phyloP scores from a whole-genome alignment of 2,888 invertebrate genomes.

The Drosophila planitibia region DNA sequence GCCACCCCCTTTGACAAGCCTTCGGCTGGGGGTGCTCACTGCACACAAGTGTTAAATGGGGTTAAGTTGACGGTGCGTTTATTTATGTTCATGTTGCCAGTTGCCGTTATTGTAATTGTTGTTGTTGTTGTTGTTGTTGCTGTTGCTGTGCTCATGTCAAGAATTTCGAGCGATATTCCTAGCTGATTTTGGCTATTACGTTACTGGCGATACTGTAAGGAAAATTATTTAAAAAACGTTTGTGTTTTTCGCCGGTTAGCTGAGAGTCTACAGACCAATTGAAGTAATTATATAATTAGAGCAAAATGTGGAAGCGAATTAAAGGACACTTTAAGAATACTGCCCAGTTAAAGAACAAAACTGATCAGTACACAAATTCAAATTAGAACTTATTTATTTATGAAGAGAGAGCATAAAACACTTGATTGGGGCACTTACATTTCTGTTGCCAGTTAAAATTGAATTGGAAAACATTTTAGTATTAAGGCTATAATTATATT shows the following conservation, averaged over 20 bases:
- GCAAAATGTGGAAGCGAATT: not conserved
- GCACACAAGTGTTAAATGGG: slow-evolving; percentile 72
- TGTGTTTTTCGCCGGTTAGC: not conserved
- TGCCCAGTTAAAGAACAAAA: not conserved
- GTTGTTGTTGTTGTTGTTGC: slow-evolving; percentile 4
- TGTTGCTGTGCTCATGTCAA: slow-evolving; percentile 23
- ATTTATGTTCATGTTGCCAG: slow-evolving; percentile 53
- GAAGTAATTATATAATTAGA: too few relatives aligned
- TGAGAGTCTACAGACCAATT: not conserved
- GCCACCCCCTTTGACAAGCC: slow-evolving; percentile 27
- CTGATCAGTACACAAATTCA: not conserved
- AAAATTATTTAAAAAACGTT: not conserved
- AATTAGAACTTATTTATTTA: not conserved
- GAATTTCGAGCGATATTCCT: slow-evolving; percentile 24
- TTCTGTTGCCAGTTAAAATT: not conserved
- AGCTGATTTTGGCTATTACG: slow-evolving; percentile 13
- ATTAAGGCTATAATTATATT: not conserved
- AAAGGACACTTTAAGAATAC: not conserved
- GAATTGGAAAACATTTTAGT: not conserved
- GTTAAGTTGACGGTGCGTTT: slow-evolving; percentile 64
- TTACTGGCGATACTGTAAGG: not conserved
- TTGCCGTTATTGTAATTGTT: slow-evolving; percentile 13
- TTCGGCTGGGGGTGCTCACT: slow-evolving; percentile 35
- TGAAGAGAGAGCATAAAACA: not conserved
- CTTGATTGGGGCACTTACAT: not conserved